These are phyloP conservation scores for Lepus timidus DNA, from an alignment of 2,113 vertebrate genomes.

Conservation along the genomic window DNA sequence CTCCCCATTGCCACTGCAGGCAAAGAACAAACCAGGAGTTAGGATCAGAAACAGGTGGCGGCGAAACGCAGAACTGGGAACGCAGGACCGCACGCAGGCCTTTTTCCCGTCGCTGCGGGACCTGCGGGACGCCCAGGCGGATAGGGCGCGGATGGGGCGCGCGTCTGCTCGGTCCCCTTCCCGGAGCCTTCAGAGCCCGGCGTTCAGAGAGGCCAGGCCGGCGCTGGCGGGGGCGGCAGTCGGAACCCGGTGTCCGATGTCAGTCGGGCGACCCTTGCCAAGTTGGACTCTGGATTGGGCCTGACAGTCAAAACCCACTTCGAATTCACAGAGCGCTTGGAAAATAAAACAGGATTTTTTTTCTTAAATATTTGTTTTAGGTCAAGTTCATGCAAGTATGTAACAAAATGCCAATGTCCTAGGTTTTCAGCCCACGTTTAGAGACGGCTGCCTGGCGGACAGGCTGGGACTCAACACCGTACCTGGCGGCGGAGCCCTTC, in stretches of 20 bases:
- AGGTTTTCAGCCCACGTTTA: conserved; percentile 21
- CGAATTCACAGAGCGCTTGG: background rate
- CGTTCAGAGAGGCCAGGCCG: too few species aligned
- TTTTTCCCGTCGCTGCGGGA: background rate
- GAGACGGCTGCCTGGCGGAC: background rate
- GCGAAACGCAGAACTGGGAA: background rate
- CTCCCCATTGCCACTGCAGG: background rate
- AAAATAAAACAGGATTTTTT: background rate
- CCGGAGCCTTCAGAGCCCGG: too few species aligned
- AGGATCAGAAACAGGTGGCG: background rate
- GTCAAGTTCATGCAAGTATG: background rate
- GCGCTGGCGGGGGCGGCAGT: too few species aligned
- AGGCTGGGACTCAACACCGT: background rate
- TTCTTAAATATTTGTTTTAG: background rate
- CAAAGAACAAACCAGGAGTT: background rate
- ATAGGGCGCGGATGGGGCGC: too few species aligned
- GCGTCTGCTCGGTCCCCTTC: too few species aligned
- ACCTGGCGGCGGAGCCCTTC: background rate
- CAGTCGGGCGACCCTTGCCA: background rate
- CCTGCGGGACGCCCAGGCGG: too few species aligned
- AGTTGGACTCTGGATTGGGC: conserved; percentile 17
- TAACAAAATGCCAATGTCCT: background rate
- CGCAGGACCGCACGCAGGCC: background rate
- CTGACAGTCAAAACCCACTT: conserved; percentile 31
- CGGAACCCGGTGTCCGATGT: background rate